A percentile compares a stretch with the other conserved stretches of the same genome.
phyloP scores from a whole-genome alignment of 2,113 vertebrate species.

The Epinephelus moara region DNA sequence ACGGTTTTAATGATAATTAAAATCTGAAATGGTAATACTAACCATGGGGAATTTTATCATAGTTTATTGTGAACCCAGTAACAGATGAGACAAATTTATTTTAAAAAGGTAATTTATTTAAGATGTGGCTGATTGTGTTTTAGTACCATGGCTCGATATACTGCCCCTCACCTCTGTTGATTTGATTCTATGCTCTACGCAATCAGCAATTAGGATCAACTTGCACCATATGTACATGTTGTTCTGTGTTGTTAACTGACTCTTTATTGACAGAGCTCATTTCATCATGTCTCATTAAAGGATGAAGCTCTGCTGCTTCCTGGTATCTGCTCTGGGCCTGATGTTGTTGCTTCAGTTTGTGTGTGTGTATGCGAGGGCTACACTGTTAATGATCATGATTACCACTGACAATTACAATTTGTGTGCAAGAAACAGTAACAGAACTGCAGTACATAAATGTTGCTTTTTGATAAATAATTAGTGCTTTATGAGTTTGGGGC shows the following conservation, averaged over 20 bases:
- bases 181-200: not conserved
- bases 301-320: not conserved
- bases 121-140: not conserved
- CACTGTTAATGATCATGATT: not conserved
- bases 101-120: not conserved
- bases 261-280: not conserved
- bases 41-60: no score
- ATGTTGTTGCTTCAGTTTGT: constrained; percentile 2
- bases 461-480: not conserved
- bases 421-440: not conserved
- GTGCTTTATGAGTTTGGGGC: not conserved
- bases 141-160: not conserved
- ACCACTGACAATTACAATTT: not conserved
- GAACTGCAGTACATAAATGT: not conserved
- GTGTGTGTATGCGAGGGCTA: not conserved
- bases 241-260: not conserved
- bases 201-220: not conserved
- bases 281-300: constrained; percentile 5
- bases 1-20: no score
- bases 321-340: not conserved
- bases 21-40: no score
- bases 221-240: not conserved
- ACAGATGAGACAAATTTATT: not conserved
- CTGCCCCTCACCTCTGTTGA: not conserved
- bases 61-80: no score